Percentiles rank a stretch among this genome's conserved stretches.
phyloP scores from a whole-genome alignment of 1,140 invertebrate genomes.

The Heliconius nattereri region DNA sequence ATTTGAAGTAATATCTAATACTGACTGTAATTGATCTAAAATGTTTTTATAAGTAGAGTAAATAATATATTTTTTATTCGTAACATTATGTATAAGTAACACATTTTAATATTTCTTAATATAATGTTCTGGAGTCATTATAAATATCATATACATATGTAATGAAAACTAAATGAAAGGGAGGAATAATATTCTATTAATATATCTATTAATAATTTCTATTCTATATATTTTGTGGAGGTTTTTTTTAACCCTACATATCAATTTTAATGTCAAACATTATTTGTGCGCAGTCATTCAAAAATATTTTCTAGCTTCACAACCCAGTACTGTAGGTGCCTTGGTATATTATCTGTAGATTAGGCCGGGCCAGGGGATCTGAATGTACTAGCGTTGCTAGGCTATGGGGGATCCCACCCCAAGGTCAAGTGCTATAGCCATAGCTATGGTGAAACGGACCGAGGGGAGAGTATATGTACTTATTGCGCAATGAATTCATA shows the following conservation, averaged over 20 bases:
- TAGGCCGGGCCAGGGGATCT: slow-evolving; percentile 68
- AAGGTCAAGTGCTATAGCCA: slow-evolving; percentile 71
- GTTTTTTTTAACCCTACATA: background rate
- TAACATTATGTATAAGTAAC: too few species aligned
- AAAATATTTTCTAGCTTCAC: slow-evolving; percentile 56
- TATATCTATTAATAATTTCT: too few species aligned
- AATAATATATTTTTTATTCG: too few species aligned
- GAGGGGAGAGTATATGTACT: slow-evolving; percentile 46
- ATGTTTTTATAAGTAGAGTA: too few species aligned
- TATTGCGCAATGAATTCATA: slow-evolving; percentile 40
- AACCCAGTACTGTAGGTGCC: slow-evolving; percentile 53
- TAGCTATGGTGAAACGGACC: slow-evolving; percentile 49
- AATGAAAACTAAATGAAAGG: background rate
- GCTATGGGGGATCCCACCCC: slow-evolving; percentile 70
- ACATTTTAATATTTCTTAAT: too few species aligned
- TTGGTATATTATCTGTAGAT: slow-evolving; percentile 74
- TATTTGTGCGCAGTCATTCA: slow-evolving; percentile 15
- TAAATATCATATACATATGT: background rate
- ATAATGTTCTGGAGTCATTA: too few species aligned
- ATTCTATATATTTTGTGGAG: background rate
- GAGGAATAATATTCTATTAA: too few species aligned
- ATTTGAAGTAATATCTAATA: too few species aligned
- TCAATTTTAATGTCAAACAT: background rate
- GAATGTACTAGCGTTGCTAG: slow-evolving; percentile 70
- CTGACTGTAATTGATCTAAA: too few species aligned